Evolutionary conservation across 1,140 invertebrate species (phyloP).

Genomic region (Leptoteleia sp.): DNA sequence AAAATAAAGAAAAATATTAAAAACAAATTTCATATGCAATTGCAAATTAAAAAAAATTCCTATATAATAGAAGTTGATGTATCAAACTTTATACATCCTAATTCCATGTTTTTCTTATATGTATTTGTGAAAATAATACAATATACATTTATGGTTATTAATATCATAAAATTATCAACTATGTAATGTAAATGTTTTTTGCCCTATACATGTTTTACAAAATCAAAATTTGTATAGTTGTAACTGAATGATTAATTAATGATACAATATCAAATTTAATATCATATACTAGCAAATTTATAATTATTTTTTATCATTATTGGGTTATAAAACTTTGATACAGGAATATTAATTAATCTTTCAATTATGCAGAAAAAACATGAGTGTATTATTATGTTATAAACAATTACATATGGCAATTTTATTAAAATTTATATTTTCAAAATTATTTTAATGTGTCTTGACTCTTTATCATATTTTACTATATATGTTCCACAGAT

Average conservation of each 20-base stretch:
- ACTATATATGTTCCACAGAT: constrained; percentile 73
- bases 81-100: constrained; percentile 65
- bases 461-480: constrained; percentile 71
- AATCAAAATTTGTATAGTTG: constrained; percentile 25
- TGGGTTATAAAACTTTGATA: no score
- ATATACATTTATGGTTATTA: constrained; percentile 42
- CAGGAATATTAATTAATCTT: constrained; percentile 39
- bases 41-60: constrained; percentile 54
- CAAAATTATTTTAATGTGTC: constrained; percentile 69
- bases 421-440: constrained; percentile 73
- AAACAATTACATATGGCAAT: constrained; percentile 50
- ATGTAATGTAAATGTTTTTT: constrained; percentile 29
- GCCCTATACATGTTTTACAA: constrained; percentile 55
- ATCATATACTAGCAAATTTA: constrained; percentile 6
- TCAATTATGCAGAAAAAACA: constrained; percentile 34
- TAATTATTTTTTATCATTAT: no score
- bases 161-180: constrained; percentile 42
- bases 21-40: background rate
- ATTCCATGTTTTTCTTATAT: constrained; percentile 55
- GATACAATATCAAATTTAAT: constrained; percentile 1
- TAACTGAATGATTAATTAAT: constrained; percentile 43
- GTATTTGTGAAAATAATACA: constrained; percentile 44
- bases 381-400: no score
- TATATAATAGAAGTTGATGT: constrained; percentile 61
- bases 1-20: background rate